A percentile compares a stretch with the other conserved stretches of the same genome.
phyloP scores from a whole-genome alignment of 2,113 vertebrate genomes.

The Petromus typicus region DNA sequence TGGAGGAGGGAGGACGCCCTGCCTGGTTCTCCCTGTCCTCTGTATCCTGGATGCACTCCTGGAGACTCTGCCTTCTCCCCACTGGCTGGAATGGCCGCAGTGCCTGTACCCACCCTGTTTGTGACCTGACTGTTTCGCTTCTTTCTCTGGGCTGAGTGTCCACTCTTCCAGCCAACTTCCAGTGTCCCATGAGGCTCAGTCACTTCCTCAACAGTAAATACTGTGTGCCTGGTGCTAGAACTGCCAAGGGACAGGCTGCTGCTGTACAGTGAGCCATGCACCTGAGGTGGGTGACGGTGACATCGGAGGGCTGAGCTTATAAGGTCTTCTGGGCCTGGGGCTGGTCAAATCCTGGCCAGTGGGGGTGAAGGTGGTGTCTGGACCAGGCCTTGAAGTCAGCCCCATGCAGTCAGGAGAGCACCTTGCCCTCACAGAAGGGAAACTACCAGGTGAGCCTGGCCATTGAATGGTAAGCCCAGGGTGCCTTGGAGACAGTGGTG shows the following conservation, averaged over 20 bases:
- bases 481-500: neutral
- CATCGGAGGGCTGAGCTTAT: neutral
- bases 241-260: neutral
- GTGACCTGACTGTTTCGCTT: neutral
- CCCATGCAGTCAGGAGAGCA: neutral
- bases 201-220: neutral
- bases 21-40: neutral
- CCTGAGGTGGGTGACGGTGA: neutral
- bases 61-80: too few relatives aligned
- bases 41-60: rapidly evolving
- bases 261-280: neutral
- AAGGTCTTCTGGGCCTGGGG: neutral
- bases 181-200: neutral
- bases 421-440: neutral
- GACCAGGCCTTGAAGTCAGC: neutral
- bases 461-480: neutral
- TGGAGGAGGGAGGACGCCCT: too few relatives aligned
- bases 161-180: neutral
- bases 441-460: neutral
- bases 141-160: neutral
- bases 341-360: neutral
- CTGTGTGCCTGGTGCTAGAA: neutral
- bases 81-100: neutral
- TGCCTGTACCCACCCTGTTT: neutral
- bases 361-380: neutral